phyloP scores from a whole-genome alignment of 2,888 invertebrate genomes.

The Venusia cambrica region DNA sequence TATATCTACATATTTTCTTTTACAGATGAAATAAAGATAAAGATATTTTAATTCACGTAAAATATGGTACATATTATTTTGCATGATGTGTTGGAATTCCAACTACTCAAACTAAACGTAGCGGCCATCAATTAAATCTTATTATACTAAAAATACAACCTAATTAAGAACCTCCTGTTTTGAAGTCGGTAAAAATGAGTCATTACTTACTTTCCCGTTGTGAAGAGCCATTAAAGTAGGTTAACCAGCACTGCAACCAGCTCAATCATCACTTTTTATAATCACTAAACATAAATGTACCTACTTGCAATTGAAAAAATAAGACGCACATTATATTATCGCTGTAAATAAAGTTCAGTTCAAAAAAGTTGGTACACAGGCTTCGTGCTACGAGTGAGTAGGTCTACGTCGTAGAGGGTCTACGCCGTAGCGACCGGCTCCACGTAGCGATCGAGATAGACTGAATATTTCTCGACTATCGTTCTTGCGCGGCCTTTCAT shows the following conservation, averaged over 20 bases:
- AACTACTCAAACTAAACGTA: conserved; percentile 36
- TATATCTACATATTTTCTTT: no score
- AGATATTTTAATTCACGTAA: no score
- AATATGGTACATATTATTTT: no score
- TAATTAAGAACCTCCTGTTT: no score
- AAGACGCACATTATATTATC: conserved; percentile 19
- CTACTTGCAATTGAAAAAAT: conserved; percentile 8
- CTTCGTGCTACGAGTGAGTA: no score
- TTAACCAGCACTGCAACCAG: conserved; percentile 60
- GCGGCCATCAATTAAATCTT: no score
- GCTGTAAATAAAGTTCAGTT: conserved; percentile 17
- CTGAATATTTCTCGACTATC: conserved; percentile 49
- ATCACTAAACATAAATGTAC: conserved; percentile 40
- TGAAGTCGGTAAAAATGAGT: no score
- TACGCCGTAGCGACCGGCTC: conserved; percentile 63
- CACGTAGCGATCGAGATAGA: conserved; percentile 56
- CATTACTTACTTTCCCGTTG: conserved; percentile 62
- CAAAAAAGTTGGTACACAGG: conserved; percentile 20
- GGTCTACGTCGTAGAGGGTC: conserved; percentile 42
- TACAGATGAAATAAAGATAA: no score
- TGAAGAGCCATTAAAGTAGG: conserved; percentile 61
- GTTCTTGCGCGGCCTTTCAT: conserved; percentile 44
- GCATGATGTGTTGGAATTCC: no score
- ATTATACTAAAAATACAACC: no score
- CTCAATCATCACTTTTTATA: no score